Conservation (phyloP, 2,113 vertebrate species). For the Dermatemys mawii region DNA sequence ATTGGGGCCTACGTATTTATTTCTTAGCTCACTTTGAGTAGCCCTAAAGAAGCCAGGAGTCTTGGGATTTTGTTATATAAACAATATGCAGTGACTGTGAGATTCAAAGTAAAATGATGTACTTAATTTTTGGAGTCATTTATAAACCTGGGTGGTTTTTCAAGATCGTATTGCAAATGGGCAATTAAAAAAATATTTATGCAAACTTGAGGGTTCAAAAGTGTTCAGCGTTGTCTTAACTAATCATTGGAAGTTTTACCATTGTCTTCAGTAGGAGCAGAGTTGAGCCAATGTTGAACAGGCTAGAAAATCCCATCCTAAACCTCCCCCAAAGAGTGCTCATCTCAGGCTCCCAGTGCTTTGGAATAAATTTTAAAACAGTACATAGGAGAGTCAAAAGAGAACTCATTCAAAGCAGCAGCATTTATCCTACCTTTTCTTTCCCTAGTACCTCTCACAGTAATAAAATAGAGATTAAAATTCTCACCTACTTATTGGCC, state of each 20-base stretch:
- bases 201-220: neutral
- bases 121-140: neutral
- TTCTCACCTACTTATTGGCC: neutral
- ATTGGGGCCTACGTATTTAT: neutral
- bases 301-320: neutral
- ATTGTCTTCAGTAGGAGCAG: neutral
- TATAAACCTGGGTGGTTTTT: neutral
- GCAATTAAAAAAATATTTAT: neutral
- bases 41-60: neutral
- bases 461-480: neutral
- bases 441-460: neutral
- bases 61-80: neutral
- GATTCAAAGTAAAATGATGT: neutral
- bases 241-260: neutral
- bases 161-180: neutral
- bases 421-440: neutral
- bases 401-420: neutral
- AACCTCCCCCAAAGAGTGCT: neutral
- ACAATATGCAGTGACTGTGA: neutral
- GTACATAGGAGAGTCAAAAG: neutral
- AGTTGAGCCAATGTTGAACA: neutral
- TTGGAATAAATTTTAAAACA: neutral
- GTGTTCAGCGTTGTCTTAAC: neutral
- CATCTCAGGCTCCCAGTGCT: neutral
- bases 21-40: neutral